Evolutionary conservation across 2,888 invertebrate species (phyloP), one percentile per base, ranked within the genome.

Genomic region (Barypeithes pellucidus): DNA sequence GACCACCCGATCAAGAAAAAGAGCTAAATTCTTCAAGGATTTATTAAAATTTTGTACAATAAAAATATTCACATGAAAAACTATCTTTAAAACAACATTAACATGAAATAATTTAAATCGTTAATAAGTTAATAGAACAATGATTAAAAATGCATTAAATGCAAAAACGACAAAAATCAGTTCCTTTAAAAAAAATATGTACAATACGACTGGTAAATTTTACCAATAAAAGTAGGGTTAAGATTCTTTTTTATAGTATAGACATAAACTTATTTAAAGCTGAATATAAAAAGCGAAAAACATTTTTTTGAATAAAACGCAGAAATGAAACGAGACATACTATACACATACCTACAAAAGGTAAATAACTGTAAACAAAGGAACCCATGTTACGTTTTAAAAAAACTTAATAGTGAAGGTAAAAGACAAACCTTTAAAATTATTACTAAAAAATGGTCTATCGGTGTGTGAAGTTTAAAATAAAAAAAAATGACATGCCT

Each of bases 91-190:
- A 80, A 79, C 80, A 80, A 80, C 79, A 79, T 79, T 77, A 81
- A 79, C 79, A 80, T 80, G 78, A 79, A 82, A 79, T 79, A 80
- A 79, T 80, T 80, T 80, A 79, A 80, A 78, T 76, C 78, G 80
- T 82, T 82, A 81, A 82, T 82, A 82, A 81, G 80, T 82, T 81
- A 81, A 77, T 72, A 79, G 76, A 78, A 82, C 74, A 79, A 79
- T 78, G 75, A 52, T 75, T 72, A 68, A 80, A 78, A 78, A 76
- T 79, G 79, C 80, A 80, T 79, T 81, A 79, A 81, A 82, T 81
- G 80, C 81, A 77, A 77, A 79, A 80, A 80, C 75, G 76, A 78
- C 76, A 80, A 79, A 78, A 80, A 80, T 80, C 79, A 81, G 78
- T 79, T 79, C 77, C 59, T 39, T 61, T 52, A 71, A 39, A 76